These are phyloP conservation scores for Gymnoscopelus microlampas DNA, from an alignment of 2,797 vertebrate species.

Conservation along the genomic window DNA sequence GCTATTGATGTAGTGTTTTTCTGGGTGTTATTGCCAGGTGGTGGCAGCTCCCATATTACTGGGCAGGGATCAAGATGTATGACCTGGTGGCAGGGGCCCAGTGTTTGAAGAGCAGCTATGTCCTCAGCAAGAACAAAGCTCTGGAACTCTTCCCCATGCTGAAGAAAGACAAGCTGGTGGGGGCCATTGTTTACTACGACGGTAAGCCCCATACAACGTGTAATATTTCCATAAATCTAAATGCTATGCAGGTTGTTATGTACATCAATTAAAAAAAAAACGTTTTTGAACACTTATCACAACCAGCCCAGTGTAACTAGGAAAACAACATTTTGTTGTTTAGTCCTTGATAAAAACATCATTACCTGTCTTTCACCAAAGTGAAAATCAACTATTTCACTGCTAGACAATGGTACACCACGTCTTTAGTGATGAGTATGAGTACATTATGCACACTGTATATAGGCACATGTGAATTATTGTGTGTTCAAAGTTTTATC, in stretches of 20 bases:
- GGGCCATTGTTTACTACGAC: constrained; percentile 88
- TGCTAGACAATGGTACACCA: too few relatives aligned
- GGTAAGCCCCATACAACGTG: constrained; percentile 71
- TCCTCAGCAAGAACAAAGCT: constrained; percentile 87
- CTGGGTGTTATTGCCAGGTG: constrained; percentile 68
- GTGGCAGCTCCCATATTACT: constrained; percentile 91
- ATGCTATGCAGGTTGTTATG: constrained; percentile 23
- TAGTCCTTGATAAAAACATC: too few relatives aligned
- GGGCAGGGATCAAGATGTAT: constrained; percentile 89
- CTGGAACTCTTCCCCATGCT: constrained; percentile 88
- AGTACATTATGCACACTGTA: constrained; percentile 13
- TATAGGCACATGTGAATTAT: background rate
- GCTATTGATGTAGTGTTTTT: constrained; percentile 12
- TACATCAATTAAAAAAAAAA: constrained; percentile 38
- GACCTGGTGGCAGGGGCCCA: constrained; percentile 87
- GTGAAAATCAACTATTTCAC: too few relatives aligned
- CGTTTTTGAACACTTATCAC: constrained; percentile 50
- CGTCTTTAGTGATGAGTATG: background rate
- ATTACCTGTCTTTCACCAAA: too few relatives aligned
- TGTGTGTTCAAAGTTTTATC: background rate
- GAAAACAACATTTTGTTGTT: too few relatives aligned
- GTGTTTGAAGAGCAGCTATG: constrained; percentile 87
- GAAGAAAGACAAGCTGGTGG: constrained; percentile 83
- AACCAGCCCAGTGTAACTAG: too few relatives aligned
- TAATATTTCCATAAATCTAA: constrained; percentile 24